phyloP scores from a whole-genome alignment of 2,888 invertebrate genomes.

The Heliconius cydno region DNA sequence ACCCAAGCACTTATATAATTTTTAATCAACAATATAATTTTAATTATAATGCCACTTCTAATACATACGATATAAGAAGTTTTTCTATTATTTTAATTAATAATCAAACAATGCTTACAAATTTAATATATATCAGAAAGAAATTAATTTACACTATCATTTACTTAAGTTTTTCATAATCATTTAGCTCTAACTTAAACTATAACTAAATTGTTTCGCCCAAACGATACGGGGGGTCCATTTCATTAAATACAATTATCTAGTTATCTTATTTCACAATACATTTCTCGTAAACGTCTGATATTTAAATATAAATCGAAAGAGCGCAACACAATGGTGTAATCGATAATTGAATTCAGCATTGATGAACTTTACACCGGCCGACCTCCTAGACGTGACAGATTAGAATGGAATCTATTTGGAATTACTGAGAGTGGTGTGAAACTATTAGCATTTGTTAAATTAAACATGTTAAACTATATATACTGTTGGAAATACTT shows the following conservation, averaged over 20 bases:
- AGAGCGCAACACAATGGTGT: constrained; percentile 82
- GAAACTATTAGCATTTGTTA: not conserved
- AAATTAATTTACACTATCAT: constrained; percentile 48
- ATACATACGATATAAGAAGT: no score
- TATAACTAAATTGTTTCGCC: constrained; percentile 39
- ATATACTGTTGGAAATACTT: no score
- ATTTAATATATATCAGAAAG: constrained; percentile 32
- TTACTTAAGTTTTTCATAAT: not conserved
- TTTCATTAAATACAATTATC: constrained; percentile 72
- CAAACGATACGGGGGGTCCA: constrained; percentile 69
- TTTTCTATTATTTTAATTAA: no score
- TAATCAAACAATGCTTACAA: no score
- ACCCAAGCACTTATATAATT: no score
- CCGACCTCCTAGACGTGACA: constrained; percentile 82
- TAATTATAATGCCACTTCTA: no score
- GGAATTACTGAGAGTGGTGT: constrained; percentile 62
- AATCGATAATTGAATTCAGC: constrained; percentile 84
- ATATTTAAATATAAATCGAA: constrained; percentile 84
- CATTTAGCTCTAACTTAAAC: not conserved
- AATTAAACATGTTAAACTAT: no score
- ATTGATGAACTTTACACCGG: constrained; percentile 83
- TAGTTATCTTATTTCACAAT: constrained; percentile 79
- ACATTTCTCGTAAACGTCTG: constrained; percentile 80
- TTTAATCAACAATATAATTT: no score
- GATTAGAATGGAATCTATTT: constrained; percentile 79